Evolutionary conservation across 1,140 invertebrate species (phyloP), one percentile per base, ranked within the genome.

Genomic region (Melipona quadrifasciata): DNA sequence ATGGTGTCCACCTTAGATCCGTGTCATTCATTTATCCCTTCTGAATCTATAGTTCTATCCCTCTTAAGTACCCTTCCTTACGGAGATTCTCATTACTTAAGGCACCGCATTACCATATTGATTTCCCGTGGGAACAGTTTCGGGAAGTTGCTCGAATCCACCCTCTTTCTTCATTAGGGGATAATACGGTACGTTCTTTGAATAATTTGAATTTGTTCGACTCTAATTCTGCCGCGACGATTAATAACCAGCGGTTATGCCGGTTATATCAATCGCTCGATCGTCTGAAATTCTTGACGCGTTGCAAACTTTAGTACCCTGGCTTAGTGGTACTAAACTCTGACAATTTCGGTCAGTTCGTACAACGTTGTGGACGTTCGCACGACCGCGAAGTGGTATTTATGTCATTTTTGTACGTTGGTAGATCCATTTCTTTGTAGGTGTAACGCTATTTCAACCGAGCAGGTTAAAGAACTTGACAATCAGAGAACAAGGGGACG

Each of bases 81-180:
- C 87, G 71, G 83, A 82, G 85, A 89, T 80, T 90, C 91, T 92
- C 92, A 91, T 93, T 92, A 93, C 91, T 92, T 89, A 89, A 87
- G 79, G 87, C 88, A 70, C 82, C 76, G 86, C 89, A 93, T 93
- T 92, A 93, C 90, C 90, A 92, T 92, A 92, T 93, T 91, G 92
- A 92, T 92, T 92, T 92, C 91, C 91, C 90, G 77, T 47, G 87
- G 86, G 90, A 87, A 91, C 91, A 91, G 85, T 91, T 92, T 87
- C 84, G 65, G 81, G 87, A 89, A 92, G 75, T 87, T 65, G 70
- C 79, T 67, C 86, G 76, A 61, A 81, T 78, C 82, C 65, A 68
- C 61, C 71, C 82, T n/a, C 74, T 64, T 82, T 76, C 82, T 77
- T 85, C 87, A 85, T 89, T 86, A 88, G 55, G 70, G 67, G 31